These are phyloP conservation scores for Cavia porcellus DNA, from an alignment of 2,113 vertebrate species.

Conservation along the genomic window DNA sequence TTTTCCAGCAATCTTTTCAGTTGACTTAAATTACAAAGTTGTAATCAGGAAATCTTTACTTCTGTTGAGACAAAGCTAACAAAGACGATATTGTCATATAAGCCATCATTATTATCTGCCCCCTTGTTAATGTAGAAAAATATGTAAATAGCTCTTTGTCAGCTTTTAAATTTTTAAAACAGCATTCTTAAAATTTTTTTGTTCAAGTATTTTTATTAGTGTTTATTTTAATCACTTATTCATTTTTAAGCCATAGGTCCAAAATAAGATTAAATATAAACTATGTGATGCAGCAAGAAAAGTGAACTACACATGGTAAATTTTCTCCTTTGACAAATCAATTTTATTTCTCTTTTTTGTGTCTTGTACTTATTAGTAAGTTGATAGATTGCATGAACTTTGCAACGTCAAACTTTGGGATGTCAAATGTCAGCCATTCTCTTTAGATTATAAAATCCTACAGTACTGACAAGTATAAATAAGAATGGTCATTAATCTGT, in stretches of 20 bases:
- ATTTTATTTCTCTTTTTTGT: conserved; percentile 71
- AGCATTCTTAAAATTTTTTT: conserved; percentile 59
- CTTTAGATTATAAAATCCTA: conserved; percentile 75
- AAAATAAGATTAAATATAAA: conserved; percentile 64
- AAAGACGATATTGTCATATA: conserved; percentile 77
- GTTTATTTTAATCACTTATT: conserved; percentile 61
- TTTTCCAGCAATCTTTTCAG: conserved; percentile 79
- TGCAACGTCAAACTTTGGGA: conserved; percentile 35
- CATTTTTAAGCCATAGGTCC: not conserved
- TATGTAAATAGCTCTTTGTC: conserved; percentile 61
- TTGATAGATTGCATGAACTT: conserved; percentile 66
- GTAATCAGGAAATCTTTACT: conserved; percentile 81
- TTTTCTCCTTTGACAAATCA: conserved; percentile 69
- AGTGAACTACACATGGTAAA: conserved; percentile 50
- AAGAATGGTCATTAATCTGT: conserved; percentile 75
- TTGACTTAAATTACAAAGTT: conserved; percentile 84
- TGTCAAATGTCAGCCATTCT: conserved; percentile 74
- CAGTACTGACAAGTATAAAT: conserved; percentile 78
- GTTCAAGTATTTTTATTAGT: conserved; percentile 39
- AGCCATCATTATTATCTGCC: conserved; percentile 72
- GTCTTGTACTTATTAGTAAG: conserved; percentile 64
- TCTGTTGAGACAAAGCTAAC: conserved; percentile 78
- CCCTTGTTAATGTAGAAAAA: conserved; percentile 67
- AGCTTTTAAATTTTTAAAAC: conserved; percentile 62
- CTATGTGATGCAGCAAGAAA: conserved; percentile 41